phyloP scores from a whole-genome alignment of 2,888 invertebrate genomes.

The Drosophila atroscutellata region DNA sequence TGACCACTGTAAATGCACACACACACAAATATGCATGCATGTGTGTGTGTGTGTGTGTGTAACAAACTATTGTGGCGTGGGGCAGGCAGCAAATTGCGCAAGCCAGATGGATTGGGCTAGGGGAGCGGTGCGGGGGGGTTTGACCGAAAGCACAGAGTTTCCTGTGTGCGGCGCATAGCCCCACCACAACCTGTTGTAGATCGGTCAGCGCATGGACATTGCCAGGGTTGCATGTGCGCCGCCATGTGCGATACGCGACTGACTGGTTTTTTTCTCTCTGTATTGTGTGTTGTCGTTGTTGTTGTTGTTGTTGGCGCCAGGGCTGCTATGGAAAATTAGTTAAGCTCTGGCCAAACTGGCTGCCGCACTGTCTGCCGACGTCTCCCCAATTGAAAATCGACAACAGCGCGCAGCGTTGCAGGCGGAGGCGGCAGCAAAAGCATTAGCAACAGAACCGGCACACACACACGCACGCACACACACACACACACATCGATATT shows the following conservation, averaged over 20 bases:
- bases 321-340: conserved; percentile 79
- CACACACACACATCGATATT: conserved; percentile 2
- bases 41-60: not conserved
- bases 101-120: conserved; percentile 7
- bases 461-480: conserved; percentile 4
- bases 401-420: conserved; percentile 70
- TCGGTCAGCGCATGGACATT: conserved; percentile 59
- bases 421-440: conserved; percentile 60
- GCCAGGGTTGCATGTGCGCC: conserved; percentile 59
- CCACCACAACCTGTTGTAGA: conserved; percentile 58
- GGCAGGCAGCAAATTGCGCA: conserved; percentile 53
- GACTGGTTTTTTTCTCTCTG: conserved; percentile 25
- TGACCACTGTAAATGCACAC: conserved; percentile 9
- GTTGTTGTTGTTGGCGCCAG: conserved; percentile 70
- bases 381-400: conserved; percentile 74
- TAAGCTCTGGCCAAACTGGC: conserved; percentile 63
- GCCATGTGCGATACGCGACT: conserved; percentile 56
- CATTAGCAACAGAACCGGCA: conserved; percentile 35
- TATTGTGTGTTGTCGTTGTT: not conserved
- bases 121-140: not conserved
- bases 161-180: conserved; percentile 47
- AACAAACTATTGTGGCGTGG: conserved; percentile 43
- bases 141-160: conserved; percentile 29
- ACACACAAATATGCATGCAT: conserved; percentile 2
- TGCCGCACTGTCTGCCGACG: conserved; percentile 68